Percentiles rank a stretch among this genome's conserved stretches.
Evolutionary conservation across 2,113 vertebrate genomes (phyloP).

Genomic region (Pachypanchax playfairii): DNA sequence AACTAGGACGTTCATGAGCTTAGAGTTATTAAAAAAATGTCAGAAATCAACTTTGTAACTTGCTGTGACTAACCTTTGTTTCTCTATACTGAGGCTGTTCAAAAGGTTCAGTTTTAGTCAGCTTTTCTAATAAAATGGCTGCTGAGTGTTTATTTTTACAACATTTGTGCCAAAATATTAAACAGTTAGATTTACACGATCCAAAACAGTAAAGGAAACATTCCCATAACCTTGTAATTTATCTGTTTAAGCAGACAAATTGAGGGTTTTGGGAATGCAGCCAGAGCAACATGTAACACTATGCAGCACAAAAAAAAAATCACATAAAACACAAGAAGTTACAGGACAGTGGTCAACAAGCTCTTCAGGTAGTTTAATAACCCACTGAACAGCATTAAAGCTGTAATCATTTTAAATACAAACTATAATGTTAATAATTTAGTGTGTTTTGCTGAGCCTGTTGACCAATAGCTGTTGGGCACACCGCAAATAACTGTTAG

Average conservation of each 20-base stretch:
- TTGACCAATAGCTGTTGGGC: constrained; percentile 69
- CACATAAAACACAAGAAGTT: neutral
- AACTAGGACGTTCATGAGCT: too few species aligned
- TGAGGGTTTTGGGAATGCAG: constrained; percentile 56
- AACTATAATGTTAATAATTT: neutral
- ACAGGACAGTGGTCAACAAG: constrained; percentile 69
- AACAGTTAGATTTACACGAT: constrained; percentile 13
- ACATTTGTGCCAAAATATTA: constrained; percentile 20
- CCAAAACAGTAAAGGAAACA: constrained; percentile 19
- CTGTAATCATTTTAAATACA: neutral
- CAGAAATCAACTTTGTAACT: too few species aligned
- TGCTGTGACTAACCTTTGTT: constrained; percentile 10
- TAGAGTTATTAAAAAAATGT: too few species aligned
- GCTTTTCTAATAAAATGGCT: constrained; percentile 29
- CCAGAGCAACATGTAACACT: constrained; percentile 14
- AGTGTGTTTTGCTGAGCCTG: constrained; percentile 55
- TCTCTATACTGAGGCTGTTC: neutral
- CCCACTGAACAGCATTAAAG: neutral
- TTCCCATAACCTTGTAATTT: constrained; percentile 61
- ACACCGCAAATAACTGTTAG: constrained; percentile 60
- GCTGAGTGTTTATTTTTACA: constrained; percentile 14
- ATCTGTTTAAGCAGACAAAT: constrained; percentile 30
- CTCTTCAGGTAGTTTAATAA: constrained; percentile 37
- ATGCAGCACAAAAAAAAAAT: constrained; percentile 19
- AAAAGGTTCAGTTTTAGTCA: neutral